Evolutionary conservation across 2,888 invertebrate genomes (phyloP), one percentile per base, ranked within the genome.

Genomic region (Masnerella sp.): DNA sequence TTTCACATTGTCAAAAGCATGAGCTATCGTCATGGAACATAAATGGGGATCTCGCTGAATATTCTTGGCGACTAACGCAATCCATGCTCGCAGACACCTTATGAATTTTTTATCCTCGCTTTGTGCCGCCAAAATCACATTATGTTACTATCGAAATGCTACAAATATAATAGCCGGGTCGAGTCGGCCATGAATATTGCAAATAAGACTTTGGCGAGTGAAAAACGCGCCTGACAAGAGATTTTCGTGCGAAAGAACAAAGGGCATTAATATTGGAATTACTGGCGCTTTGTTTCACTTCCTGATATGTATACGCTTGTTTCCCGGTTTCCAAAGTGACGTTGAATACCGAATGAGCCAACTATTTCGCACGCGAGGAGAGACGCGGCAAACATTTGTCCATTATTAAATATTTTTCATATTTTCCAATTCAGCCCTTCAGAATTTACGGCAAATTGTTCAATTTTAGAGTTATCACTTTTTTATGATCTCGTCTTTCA

Each of bases 51-150:
- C 22, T 25, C 47, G 43, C 59, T 61, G 67, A 67, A 67, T 61
- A 72, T 67, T 72, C 54, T 59, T 52, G 49, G 20, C 72, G 59
- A 52, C 56, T 71, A 64, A 71, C 28, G 30, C 49, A 54, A 54
- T 61, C 61, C 42, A 42, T 59, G 25, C 43, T 51, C 51, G 47
- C 30, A 59, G 59, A 51, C 28, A 59, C 49, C 52, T 38, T 71
- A 65, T 72, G 61, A 65, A 72, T 54, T 65, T 72, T 62, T 64
- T 62, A 58, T 51, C 38, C 56, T 38, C 36, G 14, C 62, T 49
- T 62, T 62, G 49, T 62, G 32, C 42, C 47, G 25, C 59, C 18
- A 67, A 47, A 49, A 56, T 58, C 47, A 40, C 17, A 56, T 58
- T 42, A 34, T 51, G 32, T 58, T 40, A 52, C 59, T 52, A 68